Evolutionary conservation across 2,797 vertebrate species (phyloP).

Genomic region (Scomberomorus guttatus): DNA sequence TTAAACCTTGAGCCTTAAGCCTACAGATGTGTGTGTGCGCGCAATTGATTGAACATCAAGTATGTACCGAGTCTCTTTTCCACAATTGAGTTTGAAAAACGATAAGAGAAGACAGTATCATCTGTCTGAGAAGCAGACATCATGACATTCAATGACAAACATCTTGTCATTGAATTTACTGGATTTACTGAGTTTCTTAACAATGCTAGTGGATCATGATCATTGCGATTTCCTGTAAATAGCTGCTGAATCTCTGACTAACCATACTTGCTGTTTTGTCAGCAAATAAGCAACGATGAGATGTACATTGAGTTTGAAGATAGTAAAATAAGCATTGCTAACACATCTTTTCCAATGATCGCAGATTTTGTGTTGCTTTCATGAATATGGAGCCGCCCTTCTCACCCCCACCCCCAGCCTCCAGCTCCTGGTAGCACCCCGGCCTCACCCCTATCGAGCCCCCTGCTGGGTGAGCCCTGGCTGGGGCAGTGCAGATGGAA

Average conservation of each 20-base stretch:
- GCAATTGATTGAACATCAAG: constrained; percentile 43
- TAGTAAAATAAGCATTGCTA: constrained; percentile 20
- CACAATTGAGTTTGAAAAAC: constrained; percentile 31
- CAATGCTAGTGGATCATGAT: constrained; percentile 20
- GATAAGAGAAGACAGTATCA: constrained; percentile 32
- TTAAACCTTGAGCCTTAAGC: constrained; percentile 54
- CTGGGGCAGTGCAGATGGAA: constrained; percentile 85
- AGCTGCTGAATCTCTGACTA: constrained; percentile 42
- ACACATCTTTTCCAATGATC: constrained; percentile 36
- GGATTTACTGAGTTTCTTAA: constrained; percentile 45
- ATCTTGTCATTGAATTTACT: constrained; percentile 38
- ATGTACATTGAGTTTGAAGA: constrained; percentile 7
- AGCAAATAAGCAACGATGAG: constrained; percentile 46
- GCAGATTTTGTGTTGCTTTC: constrained; percentile 64
- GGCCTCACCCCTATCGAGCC: constrained; percentile 73
- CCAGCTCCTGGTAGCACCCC: constrained; percentile 73
- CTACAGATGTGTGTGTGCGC: constrained; percentile 34
- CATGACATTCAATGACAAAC: no score
- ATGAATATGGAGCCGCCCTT: constrained; percentile 74
- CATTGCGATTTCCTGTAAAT: constrained; percentile 36
- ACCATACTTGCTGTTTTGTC: constrained; percentile 45
- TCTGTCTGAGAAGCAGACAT: constrained; percentile 43
- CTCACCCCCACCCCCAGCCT: constrained; percentile 67
- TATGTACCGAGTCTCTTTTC: constrained; percentile 34
- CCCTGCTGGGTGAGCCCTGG: constrained; percentile 84